Conservation (phyloP, 2,797 vertebrate species). For the Sylvia borin region DNA sequence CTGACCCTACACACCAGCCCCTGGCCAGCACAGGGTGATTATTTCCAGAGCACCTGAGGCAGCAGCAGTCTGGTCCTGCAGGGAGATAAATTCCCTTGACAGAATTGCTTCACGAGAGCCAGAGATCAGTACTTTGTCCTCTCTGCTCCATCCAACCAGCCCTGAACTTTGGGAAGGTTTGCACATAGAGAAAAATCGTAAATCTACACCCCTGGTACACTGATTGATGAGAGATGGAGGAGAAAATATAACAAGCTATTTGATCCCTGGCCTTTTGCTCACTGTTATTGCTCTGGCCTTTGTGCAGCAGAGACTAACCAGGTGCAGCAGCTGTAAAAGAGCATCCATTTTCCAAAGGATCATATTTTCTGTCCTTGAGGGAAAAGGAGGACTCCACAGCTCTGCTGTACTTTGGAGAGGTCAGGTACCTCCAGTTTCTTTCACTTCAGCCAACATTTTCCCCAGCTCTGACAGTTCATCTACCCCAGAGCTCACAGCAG, state of each 20-base stretch:
- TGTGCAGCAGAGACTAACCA: neutral
- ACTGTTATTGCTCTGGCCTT: slow-evolving; percentile 4
- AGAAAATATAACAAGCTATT: slow-evolving; percentile 4
- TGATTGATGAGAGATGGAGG: neutral
- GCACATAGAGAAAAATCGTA: neutral
- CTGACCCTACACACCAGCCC: neutral
- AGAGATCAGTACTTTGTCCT: neutral
- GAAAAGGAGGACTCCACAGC: neutral
- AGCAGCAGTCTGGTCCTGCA: neutral
- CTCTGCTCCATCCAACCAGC: neutral
- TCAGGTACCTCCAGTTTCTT: neutral
- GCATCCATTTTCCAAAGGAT: neutral
- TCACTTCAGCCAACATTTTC: neutral
- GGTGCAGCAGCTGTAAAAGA: slow-evolving; percentile 21
- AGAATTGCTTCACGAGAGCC: neutral
- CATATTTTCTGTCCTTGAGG: neutral
- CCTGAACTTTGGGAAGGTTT: neutral
- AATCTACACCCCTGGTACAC: neutral
- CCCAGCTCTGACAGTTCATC: neutral
- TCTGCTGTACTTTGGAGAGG: neutral
- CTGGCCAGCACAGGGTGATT: neutral
- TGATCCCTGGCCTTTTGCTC: slow-evolving; percentile 15
- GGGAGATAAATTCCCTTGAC: neutral
- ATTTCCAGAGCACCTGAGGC: neutral
- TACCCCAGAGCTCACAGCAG: neutral